Percentiles rank a stretch among this genome's conserved stretches.
phyloP scores from a whole-genome alignment of 30 jellyfish, hydroid and myxozoan genomes.

The Aurelia aurita complex sp. Pacific region DNA sequence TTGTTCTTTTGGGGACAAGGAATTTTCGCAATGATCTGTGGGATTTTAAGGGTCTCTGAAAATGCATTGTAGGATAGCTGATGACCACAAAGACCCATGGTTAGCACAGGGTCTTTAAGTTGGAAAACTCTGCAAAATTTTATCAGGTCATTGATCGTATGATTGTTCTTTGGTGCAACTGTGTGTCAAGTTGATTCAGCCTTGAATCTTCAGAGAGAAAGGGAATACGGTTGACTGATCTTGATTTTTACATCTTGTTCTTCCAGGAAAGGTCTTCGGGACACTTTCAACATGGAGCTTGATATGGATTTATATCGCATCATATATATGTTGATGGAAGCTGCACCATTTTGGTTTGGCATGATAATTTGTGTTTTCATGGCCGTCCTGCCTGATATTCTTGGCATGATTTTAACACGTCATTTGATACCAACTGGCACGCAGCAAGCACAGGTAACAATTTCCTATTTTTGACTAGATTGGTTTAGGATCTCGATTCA shows the following conservation, averaged over 20 bases:
- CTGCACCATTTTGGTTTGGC: conserved; percentile 76
- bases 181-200: no score
- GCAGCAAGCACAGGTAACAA: conserved; percentile 72
- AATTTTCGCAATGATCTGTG: no score
- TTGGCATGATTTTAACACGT: conserved; percentile 42
- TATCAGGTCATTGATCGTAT: no score
- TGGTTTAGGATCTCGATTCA: no score
- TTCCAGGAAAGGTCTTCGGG: conserved; percentile 76
- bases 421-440: conserved; percentile 55
- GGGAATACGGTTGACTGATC: not conserved
- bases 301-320: conserved; percentile 78
- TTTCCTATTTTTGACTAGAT: no score
- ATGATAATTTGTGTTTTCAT: conserved; percentile 31
- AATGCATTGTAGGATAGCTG: no score
- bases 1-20: no score
- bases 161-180: no score
- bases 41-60: no score
- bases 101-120: no score
- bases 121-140: no score
- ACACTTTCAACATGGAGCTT: conserved; percentile 55
- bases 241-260: not conserved
- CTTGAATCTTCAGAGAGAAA: not conserved
- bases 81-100: no score
- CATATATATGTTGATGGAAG: conserved; percentile 56
- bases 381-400: conserved; percentile 69